Conservation (phyloP, 2,888 invertebrate species). For the Rugalucina vietnamica region DNA sequence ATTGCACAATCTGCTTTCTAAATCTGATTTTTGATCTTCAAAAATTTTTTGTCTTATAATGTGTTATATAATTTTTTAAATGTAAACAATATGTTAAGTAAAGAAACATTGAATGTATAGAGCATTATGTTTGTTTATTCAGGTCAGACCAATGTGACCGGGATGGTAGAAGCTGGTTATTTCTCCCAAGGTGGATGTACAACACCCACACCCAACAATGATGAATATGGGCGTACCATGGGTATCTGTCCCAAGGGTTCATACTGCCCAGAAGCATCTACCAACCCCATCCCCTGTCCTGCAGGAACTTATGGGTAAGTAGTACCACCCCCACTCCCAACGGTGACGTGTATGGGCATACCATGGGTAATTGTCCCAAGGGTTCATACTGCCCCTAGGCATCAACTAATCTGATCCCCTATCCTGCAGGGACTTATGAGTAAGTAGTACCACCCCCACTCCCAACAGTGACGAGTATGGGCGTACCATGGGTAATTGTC, state of each 20-base stretch:
- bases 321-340: constrained; percentile 68
- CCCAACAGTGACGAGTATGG: constrained; percentile 74
- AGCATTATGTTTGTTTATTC: constrained; percentile 4
- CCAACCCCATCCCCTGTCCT: constrained; percentile 75
- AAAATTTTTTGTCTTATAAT: too few relatives aligned
- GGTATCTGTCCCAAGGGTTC: constrained; percentile 80
- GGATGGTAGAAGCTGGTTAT: constrained; percentile 75
- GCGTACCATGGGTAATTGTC: constrained; percentile 75
- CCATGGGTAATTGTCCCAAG: constrained; percentile 78
- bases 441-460: constrained; percentile 66
- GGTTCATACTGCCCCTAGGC: constrained; percentile 80
- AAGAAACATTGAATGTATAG: too few relatives aligned
- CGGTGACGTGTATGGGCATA: constrained; percentile 67
- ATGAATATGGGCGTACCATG: constrained; percentile 65
- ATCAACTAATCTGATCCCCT: constrained; percentile 71
- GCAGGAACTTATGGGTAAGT: constrained; percentile 80
- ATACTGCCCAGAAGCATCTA: constrained; percentile 78
- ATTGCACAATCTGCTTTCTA: too few relatives aligned
- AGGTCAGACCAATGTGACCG: constrained; percentile 77
- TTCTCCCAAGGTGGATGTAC: constrained; percentile 74
- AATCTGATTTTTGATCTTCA: too few relatives aligned
- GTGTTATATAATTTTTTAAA: too few relatives aligned
- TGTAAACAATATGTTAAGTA: too few relatives aligned
- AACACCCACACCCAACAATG: constrained; percentile 71
- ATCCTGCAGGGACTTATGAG: constrained; percentile 80